Conservation (phyloP, 2,888 invertebrate genomes). For the Siphlonurus alternatus region DNA sequence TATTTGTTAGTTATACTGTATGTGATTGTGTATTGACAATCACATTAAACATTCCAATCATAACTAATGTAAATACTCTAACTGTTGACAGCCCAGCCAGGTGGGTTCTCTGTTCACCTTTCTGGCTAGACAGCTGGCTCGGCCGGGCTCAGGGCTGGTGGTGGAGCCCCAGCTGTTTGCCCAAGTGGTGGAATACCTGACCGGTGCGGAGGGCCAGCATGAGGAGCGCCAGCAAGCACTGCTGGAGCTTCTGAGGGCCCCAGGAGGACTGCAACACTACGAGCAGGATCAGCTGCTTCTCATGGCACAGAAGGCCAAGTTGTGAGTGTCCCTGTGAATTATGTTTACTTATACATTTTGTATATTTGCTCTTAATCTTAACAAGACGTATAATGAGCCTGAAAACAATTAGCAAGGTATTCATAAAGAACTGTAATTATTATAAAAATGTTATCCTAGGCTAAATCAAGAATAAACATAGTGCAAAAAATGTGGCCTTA, state of each 20-base stretch:
- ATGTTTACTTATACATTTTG: too few relatives aligned
- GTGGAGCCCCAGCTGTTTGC: constrained; percentile 40
- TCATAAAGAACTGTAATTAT: too few relatives aligned
- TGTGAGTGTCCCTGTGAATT: constrained; percentile 29
- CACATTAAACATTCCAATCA: too few relatives aligned
- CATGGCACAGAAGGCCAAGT: constrained; percentile 45
- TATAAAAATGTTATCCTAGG: too few relatives aligned
- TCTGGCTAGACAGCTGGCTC: constrained; percentile 44
- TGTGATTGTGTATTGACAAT: too few relatives aligned
- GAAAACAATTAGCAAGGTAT: too few relatives aligned
- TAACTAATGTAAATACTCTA: not conserved
- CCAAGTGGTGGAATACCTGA: constrained; percentile 36
- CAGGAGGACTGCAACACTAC: constrained; percentile 37
- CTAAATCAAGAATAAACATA: too few relatives aligned
- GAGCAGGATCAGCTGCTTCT: constrained; percentile 38
- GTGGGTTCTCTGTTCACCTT: constrained; percentile 46
- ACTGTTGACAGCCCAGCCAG: constrained; percentile 34
- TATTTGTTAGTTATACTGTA: too few relatives aligned
- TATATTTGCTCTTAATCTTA: too few relatives aligned
- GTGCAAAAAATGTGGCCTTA: too few relatives aligned
- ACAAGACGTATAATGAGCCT: too few relatives aligned
- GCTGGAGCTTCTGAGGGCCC: constrained; percentile 44
- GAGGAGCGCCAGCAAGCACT: constrained; percentile 57
- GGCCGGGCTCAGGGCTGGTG: constrained; percentile 31
- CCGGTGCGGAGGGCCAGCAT: constrained; percentile 28